phyloP scores from a whole-genome alignment of 2,888 invertebrate genomes.

The Ophion costatus region DNA sequence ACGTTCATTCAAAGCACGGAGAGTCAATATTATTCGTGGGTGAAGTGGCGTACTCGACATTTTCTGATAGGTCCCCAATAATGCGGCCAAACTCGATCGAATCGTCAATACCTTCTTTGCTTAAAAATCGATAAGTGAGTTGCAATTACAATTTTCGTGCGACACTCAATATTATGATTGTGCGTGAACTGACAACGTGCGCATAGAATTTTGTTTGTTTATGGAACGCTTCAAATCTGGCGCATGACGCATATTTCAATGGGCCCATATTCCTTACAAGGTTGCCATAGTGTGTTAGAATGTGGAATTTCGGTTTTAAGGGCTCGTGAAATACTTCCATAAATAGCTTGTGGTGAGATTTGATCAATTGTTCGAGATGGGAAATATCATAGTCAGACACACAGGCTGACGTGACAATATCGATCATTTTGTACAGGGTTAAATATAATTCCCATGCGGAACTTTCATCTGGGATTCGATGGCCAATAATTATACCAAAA shows the following conservation, averaged over 20 bases:
- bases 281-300: constrained; percentile 40
- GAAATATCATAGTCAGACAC: constrained; percentile 38
- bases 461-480: constrained; percentile 52
- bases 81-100: no score
- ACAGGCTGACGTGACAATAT: constrained; percentile 30
- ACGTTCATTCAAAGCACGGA: no score
- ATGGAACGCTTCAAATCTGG: constrained; percentile 52
- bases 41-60: no score
- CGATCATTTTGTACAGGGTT: constrained; percentile 44
- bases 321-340: constrained; percentile 43
- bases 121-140: constrained; percentile 11
- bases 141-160: constrained; percentile 14
- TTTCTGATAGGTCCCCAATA: no score
- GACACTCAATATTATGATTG: constrained; percentile 12
- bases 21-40: no score
- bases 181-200: constrained; percentile 28
- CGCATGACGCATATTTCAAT: constrained; percentile 41
- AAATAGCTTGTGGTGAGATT: constrained; percentile 36
- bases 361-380: constrained; percentile 36
- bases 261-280: constrained; percentile 44
- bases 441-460: constrained; percentile 52
- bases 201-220: constrained; percentile 48
- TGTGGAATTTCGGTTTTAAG: constrained; percentile 55
- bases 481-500: constrained; percentile 54
- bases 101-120: constrained; percentile 3